Percentiles rank a stretch among this genome's conserved stretches.
phyloP scores from a whole-genome alignment of 2,888 invertebrate species.

The Trichogramma dendrolimi region DNA sequence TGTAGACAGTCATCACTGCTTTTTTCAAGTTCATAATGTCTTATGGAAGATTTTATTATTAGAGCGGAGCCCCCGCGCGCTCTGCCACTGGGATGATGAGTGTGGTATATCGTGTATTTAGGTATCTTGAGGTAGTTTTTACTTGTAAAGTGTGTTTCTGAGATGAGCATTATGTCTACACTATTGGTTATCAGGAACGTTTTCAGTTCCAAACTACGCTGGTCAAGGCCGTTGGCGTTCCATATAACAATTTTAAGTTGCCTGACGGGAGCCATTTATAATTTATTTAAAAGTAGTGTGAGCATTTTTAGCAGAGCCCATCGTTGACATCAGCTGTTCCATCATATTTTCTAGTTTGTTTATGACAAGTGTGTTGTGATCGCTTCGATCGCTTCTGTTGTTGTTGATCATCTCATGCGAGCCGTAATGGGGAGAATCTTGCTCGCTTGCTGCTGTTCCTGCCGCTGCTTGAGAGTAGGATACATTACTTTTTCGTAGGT shows the following conservation, averaged over 20 bases:
- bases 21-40: not conserved
- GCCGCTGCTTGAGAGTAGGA: too few species aligned
- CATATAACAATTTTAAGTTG: conserved; percentile 6
- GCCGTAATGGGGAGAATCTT: conserved; percentile 7
- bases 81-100: conserved; percentile 19
- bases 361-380: too few species aligned
- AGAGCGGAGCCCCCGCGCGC: conserved; percentile 19
- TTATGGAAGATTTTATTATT: not conserved
- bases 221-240: conserved; percentile 11
- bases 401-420: too few species aligned
- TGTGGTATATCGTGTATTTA: conserved; percentile 15
- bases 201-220: conserved; percentile 8
- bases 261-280: too few species aligned
- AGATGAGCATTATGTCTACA: not conserved
- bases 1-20: not conserved
- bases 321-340: too few species aligned
- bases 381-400: too few species aligned
- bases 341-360: conserved; percentile 6
- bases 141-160: conserved; percentile 12
- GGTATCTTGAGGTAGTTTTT: conserved; percentile 8
- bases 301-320: too few species aligned
- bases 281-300: too few species aligned
- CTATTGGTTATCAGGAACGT: not conserved
- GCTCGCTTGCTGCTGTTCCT: too few species aligned
- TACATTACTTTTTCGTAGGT: too few species aligned